phyloP scores from a whole-genome alignment of 2,888 invertebrate genomes.

The Aphodius sticticus region DNA sequence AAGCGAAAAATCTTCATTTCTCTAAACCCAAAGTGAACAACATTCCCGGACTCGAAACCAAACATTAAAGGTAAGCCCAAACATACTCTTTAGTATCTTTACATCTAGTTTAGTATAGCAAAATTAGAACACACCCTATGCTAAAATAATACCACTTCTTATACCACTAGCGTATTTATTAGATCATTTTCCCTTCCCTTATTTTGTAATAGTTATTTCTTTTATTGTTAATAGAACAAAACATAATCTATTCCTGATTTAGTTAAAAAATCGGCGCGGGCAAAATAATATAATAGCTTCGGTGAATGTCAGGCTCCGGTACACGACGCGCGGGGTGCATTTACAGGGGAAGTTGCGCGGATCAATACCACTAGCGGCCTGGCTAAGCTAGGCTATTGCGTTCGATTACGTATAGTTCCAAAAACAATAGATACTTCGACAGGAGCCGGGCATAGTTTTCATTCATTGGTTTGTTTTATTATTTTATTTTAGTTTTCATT shows the following conservation, averaged over 20 bases:
- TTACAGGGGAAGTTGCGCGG: conserved; percentile 51
- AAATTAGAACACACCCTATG: no score
- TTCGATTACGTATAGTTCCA: background rate
- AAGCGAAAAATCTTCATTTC: background rate
- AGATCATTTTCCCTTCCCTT: no score
- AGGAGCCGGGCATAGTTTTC: background rate
- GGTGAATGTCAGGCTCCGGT: background rate
- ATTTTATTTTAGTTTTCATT: no score
- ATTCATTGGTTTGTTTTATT: conserved; percentile 8
- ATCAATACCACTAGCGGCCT: conserved; percentile 59
- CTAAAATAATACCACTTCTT: no score
- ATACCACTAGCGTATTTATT: no score
- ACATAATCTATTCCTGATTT: background rate
- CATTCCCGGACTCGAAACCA: background rate
- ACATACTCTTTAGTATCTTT: background rate
- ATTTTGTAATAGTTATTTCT: no score
- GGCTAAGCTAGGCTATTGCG: conserved; percentile 52
- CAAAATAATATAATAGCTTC: background rate
- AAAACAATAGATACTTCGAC: background rate
- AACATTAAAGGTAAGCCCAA: background rate
- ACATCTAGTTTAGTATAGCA: background rate
- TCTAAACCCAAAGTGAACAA: background rate
- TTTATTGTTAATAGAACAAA: no score
- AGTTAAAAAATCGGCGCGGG: background rate
- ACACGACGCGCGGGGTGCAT: conserved; percentile 40